Conservation (phyloP, 2,888 invertebrate species). For the Drosophila formosana region DNA sequence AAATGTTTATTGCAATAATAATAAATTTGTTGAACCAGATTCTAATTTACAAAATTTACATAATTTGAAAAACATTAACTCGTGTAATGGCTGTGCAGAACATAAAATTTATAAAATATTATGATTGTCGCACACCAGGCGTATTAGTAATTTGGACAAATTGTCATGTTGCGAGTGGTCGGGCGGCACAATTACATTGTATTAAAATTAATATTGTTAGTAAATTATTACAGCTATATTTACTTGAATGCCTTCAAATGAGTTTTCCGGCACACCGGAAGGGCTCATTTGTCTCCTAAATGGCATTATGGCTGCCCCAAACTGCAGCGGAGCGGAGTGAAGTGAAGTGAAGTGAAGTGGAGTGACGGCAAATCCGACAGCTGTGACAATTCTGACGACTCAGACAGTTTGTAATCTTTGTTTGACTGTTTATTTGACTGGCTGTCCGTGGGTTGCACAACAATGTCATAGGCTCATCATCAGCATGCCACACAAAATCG, state of each 20-base stretch:
- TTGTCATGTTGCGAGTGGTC: slow-evolving; percentile 33
- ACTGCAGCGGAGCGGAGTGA: background rate
- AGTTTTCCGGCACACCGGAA: slow-evolving; percentile 50
- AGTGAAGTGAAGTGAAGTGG: background rate
- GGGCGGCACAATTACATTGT: slow-evolving; percentile 29
- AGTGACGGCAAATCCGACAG: slow-evolving; percentile 34
- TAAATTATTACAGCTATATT: slow-evolving; percentile 61
- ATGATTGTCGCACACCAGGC: background rate
- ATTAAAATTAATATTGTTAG: slow-evolving; percentile 60
- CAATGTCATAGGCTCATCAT: slow-evolving; percentile 66
- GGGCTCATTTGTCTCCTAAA: slow-evolving; percentile 32
- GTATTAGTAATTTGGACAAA: slow-evolving; percentile 33
- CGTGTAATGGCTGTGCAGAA: slow-evolving; percentile 38
- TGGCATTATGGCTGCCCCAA: slow-evolving; percentile 50
- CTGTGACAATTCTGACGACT: slow-evolving; percentile 49
- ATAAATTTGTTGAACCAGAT: background rate
- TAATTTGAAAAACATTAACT: slow-evolving; percentile 20
- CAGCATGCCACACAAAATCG: slow-evolving; percentile 69
- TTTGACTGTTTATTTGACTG: slow-evolving; percentile 47
- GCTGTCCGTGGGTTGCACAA: slow-evolving; percentile 46
- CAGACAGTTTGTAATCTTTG: slow-evolving; percentile 43
- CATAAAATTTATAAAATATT: slow-evolving; percentile 30
- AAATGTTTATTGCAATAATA: background rate
- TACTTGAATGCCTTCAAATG: slow-evolving; percentile 33
- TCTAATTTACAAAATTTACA: slow-evolving; percentile 3